phyloP scores from a whole-genome alignment of 2,888 invertebrate species.

The Lysandra coridon region DNA sequence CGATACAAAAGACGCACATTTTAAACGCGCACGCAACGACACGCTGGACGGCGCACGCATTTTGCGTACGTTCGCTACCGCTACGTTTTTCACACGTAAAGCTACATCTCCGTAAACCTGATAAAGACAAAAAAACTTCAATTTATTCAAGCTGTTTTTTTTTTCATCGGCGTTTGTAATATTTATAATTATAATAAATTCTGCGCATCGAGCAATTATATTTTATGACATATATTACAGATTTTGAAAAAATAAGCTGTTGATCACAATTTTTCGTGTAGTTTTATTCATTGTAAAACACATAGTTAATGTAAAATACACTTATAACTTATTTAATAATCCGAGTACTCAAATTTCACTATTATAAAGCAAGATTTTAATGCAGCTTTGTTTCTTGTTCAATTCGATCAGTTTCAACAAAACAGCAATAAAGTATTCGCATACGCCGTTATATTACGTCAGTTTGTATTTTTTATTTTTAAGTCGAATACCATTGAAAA shows the following conservation, averaged over 20 bases:
- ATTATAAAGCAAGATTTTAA: not conserved
- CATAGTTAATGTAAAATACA: not conserved
- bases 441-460: too few species aligned
- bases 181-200: too few species aligned
- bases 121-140: not conserved
- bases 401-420: too few species aligned
- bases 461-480: too few species aligned
- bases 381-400: too few species aligned
- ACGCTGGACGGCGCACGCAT: too few species aligned
- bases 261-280: not conserved
- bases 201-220: too few species aligned
- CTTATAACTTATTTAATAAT: not conserved
- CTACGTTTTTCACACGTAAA: not conserved
- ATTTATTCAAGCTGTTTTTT: not conserved
- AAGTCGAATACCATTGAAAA: too few species aligned
- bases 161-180: too few species aligned
- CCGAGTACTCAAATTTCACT: not conserved
- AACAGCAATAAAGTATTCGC: too few species aligned
- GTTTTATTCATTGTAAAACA: slow-evolving; percentile 2
- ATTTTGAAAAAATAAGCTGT: not conserved
- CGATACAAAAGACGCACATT: too few species aligned
- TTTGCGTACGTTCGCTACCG: not conserved
- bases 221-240: not conserved
- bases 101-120: not conserved
- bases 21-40: too few species aligned